These are phyloP conservation scores for Calidris pygmaea DNA, from an alignment of 2,113 vertebrate genomes.

Conservation along the genomic window DNA sequence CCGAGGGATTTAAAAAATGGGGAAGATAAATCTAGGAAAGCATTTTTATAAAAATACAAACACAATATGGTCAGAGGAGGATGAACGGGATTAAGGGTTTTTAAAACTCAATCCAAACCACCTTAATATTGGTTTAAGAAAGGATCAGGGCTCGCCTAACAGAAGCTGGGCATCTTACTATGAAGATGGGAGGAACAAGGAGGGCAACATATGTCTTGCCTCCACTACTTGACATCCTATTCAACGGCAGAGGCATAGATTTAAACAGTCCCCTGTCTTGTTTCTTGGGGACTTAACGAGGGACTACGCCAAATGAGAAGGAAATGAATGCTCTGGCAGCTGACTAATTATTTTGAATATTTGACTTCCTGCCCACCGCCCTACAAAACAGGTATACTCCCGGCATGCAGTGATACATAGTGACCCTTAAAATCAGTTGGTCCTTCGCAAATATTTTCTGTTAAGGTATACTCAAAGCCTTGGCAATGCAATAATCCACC, in stretches of 20 bases:
- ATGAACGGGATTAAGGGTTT: not conserved
- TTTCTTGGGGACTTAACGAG: not conserved
- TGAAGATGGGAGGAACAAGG: not conserved
- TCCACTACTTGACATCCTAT: not conserved
- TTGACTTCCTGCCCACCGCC: not conserved
- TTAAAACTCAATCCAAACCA: slow-evolving; percentile 10
- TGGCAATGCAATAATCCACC: not conserved
- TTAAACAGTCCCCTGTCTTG: not conserved
- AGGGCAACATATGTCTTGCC: not conserved
- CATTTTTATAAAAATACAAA: not conserved
- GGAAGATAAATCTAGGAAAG: not conserved
- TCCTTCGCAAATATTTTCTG: not conserved
- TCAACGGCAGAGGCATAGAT: not conserved
- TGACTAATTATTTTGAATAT: not conserved
- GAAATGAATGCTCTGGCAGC: not conserved
- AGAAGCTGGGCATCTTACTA: not conserved
- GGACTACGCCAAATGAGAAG: not conserved
- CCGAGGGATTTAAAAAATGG: not conserved
- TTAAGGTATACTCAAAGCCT: not conserved
- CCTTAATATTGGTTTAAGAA: not conserved
- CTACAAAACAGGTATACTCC: not conserved
- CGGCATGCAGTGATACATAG: not conserved
- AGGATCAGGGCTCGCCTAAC: not conserved
- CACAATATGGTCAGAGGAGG: not conserved
- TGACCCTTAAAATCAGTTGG: not conserved